Percentiles rank a stretch among this genome's conserved stretches.
phyloP scores from a whole-genome alignment of 1,140 invertebrate species.

The Anthonomus grandis region DNA sequence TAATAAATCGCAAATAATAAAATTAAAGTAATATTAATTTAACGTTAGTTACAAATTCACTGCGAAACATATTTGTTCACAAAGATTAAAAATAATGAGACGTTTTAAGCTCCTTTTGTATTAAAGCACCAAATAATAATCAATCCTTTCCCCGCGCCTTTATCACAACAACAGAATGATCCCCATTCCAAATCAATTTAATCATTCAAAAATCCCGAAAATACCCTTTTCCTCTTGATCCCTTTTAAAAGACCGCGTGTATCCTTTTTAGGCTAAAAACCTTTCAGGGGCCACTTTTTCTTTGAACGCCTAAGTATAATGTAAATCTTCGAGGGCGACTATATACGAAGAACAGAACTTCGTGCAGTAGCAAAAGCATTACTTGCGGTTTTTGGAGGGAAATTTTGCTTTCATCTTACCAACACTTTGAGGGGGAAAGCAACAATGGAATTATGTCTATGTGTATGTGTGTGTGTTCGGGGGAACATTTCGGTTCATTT shows the following conservation, averaged over 20 bases:
- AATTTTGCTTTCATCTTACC: conserved; percentile 25
- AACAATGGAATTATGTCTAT: conserved; percentile 24
- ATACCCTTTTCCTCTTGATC: too few relatives aligned
- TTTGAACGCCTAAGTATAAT: conserved; percentile 15
- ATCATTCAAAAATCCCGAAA: too few relatives aligned
- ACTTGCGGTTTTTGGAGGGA: conserved; percentile 20
- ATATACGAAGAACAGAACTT: neutral
- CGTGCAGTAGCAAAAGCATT: conserved; percentile 9
- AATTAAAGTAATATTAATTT: too few relatives aligned
- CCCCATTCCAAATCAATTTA: too few relatives aligned
- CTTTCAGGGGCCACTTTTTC: conserved; percentile 13
- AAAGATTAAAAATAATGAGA: too few relatives aligned
- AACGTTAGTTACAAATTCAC: too few relatives aligned
- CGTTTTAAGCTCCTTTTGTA: too few relatives aligned
- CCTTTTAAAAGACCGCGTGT: neutral
- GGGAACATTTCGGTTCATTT: conserved; percentile 9
- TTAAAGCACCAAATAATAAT: too few relatives aligned
- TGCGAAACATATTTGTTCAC: too few relatives aligned
- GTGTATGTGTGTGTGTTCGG: neutral
- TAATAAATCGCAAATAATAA: too few relatives aligned
- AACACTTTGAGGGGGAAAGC: conserved; percentile 20
- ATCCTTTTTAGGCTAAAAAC: conserved; percentile 9
- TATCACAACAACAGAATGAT: too few relatives aligned
- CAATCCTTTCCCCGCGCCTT: too few relatives aligned
- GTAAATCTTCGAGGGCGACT: conserved; percentile 6